A percentile compares a stretch with the other conserved stretches of the same genome.
Evolutionary conservation across 2,888 invertebrate genomes (phyloP).

Genomic region (Dione juno): DNA sequence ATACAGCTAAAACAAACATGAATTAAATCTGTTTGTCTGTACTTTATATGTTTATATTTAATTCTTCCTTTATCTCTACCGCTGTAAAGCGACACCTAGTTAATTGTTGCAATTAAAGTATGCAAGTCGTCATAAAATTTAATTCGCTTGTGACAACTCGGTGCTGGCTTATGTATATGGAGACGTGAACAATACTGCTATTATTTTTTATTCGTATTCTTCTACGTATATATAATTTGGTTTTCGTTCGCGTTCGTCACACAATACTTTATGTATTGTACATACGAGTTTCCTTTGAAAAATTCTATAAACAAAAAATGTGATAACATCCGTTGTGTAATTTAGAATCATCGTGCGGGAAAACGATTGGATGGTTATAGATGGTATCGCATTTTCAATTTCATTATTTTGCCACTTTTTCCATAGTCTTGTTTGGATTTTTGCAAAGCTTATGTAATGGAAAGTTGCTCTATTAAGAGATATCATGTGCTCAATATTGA

Average conservation of each 20-base stretch:
- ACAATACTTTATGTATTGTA: neutral
- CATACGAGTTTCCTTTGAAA: neutral
- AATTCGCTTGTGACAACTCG: conserved; percentile 22
- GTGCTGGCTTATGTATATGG: neutral
- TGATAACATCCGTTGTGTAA: neutral
- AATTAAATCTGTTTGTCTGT: neutral
- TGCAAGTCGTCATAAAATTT: conserved; percentile 28
- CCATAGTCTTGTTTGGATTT: no score
- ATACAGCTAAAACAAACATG: neutral
- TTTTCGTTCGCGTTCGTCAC: neutral
- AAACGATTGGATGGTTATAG: neutral
- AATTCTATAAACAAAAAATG: neutral
- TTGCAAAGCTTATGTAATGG: no score
- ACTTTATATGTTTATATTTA: neutral
- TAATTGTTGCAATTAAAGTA: conserved; percentile 16
- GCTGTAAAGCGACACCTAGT: conserved; percentile 14
- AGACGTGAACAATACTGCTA: conserved; percentile 5
- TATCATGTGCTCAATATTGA: no score
- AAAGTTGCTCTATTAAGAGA: no score
- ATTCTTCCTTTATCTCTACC: neutral
- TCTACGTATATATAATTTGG: neutral
- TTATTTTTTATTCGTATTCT: neutral
- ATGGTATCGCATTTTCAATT: neutral
- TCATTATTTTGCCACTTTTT: no score
- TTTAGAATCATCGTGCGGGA: neutral